Conservation (phyloP, 92 coral and sea anemone genomes). For the Epizoanthus ramosus region DNA sequence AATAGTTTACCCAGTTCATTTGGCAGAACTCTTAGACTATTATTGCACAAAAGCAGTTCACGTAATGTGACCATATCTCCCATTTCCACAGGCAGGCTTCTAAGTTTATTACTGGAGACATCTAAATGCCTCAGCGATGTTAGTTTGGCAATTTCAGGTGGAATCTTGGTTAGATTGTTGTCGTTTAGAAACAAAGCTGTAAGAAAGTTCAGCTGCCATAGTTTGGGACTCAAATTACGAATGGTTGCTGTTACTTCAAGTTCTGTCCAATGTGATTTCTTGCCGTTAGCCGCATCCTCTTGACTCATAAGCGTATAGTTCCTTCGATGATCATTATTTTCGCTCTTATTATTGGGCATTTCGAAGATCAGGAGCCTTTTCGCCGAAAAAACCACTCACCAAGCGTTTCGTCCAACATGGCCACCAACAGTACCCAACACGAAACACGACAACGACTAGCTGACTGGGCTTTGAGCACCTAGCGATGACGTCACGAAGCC, state of each 20-base stretch:
- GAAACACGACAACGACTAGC: constrained; percentile 40
- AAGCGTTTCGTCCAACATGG: constrained; percentile 88
- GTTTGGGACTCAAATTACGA: constrained; percentile 98
- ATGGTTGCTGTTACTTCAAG: constrained; percentile 98
- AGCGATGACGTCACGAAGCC: constrained; percentile 57
- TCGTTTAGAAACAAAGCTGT: constrained; percentile 94
- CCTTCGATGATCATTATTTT: constrained; percentile 96
- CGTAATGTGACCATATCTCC: constrained; percentile 99
- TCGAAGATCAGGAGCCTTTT: constrained; percentile 90
- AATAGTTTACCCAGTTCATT: constrained; percentile 99
- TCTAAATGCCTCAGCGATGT: constrained; percentile 90
- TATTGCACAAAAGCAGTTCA: constrained; percentile 97
- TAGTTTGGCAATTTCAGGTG: constrained; percentile 94
- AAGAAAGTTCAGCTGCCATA: constrained; percentile 97
- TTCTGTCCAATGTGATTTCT: constrained; percentile 96
- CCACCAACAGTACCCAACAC: constrained; percentile 59
- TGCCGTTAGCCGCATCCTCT: constrained; percentile 92
- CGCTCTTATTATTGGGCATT: constrained; percentile 98
- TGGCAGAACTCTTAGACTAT: constrained; percentile 90
- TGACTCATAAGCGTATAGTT: constrained; percentile 86
- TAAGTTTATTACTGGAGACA: constrained; percentile 94
- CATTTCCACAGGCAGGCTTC: constrained; percentile 99
- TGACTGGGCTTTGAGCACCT: constrained; percentile 27
- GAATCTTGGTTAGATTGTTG: constrained; percentile 94
- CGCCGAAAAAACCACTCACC: constrained; percentile 69